Evolutionary conservation across 2,797 vertebrate genomes (phyloP), one percentile per base, ranked within the genome.

Genomic region (Artibeus lituratus): DNA sequence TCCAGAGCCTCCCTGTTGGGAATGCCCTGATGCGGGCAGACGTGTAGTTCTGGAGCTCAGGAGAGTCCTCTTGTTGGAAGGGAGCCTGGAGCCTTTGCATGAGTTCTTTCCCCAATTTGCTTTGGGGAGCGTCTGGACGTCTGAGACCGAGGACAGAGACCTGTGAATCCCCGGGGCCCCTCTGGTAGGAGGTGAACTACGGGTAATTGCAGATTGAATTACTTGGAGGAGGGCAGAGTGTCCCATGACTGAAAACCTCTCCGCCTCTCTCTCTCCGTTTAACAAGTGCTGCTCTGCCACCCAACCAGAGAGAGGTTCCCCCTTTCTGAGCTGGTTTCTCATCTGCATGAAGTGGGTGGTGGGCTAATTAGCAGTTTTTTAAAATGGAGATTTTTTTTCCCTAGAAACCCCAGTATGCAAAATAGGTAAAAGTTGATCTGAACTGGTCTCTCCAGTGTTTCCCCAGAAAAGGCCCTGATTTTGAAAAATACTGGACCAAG

Each of bases 61-160:
- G 24, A 55, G 16, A 57, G 29, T 49, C 1, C n/a, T 7, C 3
- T 70, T 12, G 0, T 4, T 80, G 74, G 55, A 73, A 53, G 21
- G 57, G 57, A 87, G 49, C 35, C 94, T 57, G 76, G 73, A 85
- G 57, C 5, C 77, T 96, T 90, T 53, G 62, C 10, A 3, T 72
- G 37, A 59, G 35, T 90, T 39, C 72, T 90, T 26, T 90, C 49
- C 53, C 26, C 62, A 70, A 3, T 18, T 80, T 86, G 65, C 24
- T 87, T 55, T 51, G 83, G 86, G 86, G 91, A 96, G 65, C 44
- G 49, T 94, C 90, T 59, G 24, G 89, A 94, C 42, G 82, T 67
- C 49, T 87, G 22, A 42, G 26, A 67, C 47, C 5, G 92, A 95
- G 55, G 8, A 51, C 15, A 67, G 62, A 37, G 74, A 83, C 57